Conservation (phyloP, 1,140 invertebrate genomes). For the Pinna nobilis region DNA sequence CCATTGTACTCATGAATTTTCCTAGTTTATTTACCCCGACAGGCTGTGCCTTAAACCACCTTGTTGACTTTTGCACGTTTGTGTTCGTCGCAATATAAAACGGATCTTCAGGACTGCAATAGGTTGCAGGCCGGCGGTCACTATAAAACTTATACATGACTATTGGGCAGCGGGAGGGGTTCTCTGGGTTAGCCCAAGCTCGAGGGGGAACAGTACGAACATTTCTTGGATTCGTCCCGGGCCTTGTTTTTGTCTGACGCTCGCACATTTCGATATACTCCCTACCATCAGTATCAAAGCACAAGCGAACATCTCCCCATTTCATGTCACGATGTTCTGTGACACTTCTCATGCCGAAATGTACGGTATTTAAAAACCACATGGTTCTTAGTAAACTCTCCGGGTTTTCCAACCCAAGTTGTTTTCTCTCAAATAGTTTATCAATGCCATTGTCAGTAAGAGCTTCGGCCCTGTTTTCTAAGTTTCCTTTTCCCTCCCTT, state of each 20-base stretch:
- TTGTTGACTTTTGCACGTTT: neutral
- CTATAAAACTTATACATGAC: conserved; percentile 1
- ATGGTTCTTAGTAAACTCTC: conserved; percentile 1
- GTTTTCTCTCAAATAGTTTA: neutral
- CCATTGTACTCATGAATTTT: neutral
- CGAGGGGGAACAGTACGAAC: neutral
- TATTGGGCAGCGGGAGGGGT: conserved; percentile 4
- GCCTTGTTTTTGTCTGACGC: no score
- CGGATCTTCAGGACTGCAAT: neutral
- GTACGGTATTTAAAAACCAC: no score
- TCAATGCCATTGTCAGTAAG: conserved; percentile 1
- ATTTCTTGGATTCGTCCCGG: neutral
- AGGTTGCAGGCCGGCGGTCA: neutral
- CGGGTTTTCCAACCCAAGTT: neutral
- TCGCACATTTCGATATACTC: neutral
- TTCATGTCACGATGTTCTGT: neutral
- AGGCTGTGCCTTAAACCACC: neutral
- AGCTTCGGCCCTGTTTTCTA: neutral
- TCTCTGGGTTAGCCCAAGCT: neutral
- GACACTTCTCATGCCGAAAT: neutral
- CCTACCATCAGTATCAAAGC: neutral
- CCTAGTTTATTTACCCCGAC: neutral
- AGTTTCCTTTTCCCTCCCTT: neutral
- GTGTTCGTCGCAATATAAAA: conserved; percentile 3
- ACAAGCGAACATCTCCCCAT: neutral